These are phyloP conservation scores for Podarcis muralis DNA, from an alignment of 2,113 vertebrate genomes.

Conservation along the genomic window DNA sequence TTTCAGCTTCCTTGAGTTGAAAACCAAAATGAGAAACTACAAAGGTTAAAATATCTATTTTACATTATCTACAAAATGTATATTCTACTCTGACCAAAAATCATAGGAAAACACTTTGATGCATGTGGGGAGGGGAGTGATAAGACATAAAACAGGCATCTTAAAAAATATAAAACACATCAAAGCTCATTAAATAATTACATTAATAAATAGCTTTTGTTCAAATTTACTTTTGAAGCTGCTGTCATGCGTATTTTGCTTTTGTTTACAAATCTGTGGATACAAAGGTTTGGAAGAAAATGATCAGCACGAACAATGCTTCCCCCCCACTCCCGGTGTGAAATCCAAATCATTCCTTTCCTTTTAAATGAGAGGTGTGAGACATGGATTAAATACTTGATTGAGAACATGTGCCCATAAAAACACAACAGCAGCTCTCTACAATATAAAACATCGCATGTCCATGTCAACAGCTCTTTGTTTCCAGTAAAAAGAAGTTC, in stretches of 20 bases:
- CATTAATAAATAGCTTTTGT: slow-evolving; percentile 83
- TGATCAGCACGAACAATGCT: slow-evolving; percentile 70
- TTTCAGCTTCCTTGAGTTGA: slow-evolving; percentile 24
- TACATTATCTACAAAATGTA: slow-evolving; percentile 89
- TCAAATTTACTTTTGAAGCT: slow-evolving; percentile 75
- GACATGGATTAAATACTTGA: slow-evolving; percentile 44
- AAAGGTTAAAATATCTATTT: slow-evolving; percentile 81
- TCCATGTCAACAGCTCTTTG: slow-evolving; percentile 53
- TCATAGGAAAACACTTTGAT: slow-evolving; percentile 77
- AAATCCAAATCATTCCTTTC: slow-evolving; percentile 56
- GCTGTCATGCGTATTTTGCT: slow-evolving; percentile 74
- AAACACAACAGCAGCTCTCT: slow-evolving; percentile 66
- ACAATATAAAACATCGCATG: slow-evolving; percentile 58
- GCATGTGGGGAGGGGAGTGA: slow-evolving; percentile 65
- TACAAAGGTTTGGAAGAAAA: slow-evolving; percentile 64
- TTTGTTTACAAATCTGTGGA: slow-evolving; percentile 53
- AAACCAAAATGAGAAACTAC: slow-evolving; percentile 55
- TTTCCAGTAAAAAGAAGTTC: slow-evolving; percentile 45
- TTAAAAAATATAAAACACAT: slow-evolving; percentile 72
- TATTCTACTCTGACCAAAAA: slow-evolving; percentile 78
- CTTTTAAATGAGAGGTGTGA: slow-evolving; percentile 41
- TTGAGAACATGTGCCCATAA: slow-evolving; percentile 57
- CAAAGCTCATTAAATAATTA: slow-evolving; percentile 83
- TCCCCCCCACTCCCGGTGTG: slow-evolving; percentile 51
- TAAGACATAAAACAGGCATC: slow-evolving; percentile 72